Conservation (phyloP, 2,113 vertebrate genomes). For the Aleadryas rufinucha region DNA sequence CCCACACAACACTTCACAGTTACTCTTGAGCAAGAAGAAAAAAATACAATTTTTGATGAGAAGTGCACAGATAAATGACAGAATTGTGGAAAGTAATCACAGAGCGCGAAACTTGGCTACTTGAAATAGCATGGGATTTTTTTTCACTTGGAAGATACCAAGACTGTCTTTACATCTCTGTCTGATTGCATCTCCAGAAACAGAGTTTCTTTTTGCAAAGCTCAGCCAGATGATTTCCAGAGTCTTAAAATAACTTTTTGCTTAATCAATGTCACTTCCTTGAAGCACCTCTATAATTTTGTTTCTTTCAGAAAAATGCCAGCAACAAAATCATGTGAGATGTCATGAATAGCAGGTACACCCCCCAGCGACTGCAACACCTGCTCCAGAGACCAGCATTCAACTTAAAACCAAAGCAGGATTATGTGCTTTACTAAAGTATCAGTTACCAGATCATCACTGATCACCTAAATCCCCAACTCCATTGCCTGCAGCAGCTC, state of each 20-base stretch:
- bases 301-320: slow-evolving; percentile 4
- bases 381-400: neutral
- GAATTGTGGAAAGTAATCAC: neutral
- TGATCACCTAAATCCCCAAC: neutral
- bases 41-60: neutral
- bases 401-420: neutral
- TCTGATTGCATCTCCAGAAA: slow-evolving; percentile 11
- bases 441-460: neutral
- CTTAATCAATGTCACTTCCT: slow-evolving; percentile 36
- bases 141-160: neutral
- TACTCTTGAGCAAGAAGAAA: neutral
- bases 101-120: neutral
- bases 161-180: neutral
- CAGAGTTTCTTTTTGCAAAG: neutral
- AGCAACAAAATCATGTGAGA: neutral
- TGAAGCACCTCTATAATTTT: neutral
- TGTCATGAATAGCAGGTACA: neutral
- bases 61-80: neutral
- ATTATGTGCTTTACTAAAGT: neutral
- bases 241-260: slow-evolving; percentile 30
- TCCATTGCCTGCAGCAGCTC: neutral
- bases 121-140: neutral
- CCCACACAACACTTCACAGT: neutral
- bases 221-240: neutral
- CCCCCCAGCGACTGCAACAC: neutral